Evolutionary conservation across 2,113 vertebrate species (phyloP).

Genomic region (Phyllopteryx taeniolatus): DNA sequence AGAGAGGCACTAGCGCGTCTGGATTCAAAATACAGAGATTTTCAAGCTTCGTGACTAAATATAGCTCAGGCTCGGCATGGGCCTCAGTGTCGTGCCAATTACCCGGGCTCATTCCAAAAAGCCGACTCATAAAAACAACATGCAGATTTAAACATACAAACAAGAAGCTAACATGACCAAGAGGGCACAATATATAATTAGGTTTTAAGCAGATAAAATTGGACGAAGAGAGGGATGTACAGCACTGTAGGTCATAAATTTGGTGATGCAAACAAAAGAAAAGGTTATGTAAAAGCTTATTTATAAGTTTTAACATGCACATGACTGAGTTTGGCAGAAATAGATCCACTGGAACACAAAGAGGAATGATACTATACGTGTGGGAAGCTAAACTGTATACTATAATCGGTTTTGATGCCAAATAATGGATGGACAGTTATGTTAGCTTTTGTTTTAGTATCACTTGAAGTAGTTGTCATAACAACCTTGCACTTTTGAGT

Average conservation of each 20-base stretch:
- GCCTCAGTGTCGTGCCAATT: slow-evolving; percentile 21
- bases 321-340: too few species aligned
- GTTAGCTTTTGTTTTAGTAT: background rate
- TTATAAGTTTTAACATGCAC: background rate
- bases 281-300: slow-evolving; percentile 27
- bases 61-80: slow-evolving; percentile 23
- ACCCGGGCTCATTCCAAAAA: slow-evolving; percentile 43
- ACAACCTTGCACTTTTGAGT: background rate
- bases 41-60: slow-evolving; percentile 38
- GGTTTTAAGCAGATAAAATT: slow-evolving; percentile 24
- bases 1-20: background rate
- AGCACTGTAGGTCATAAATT: slow-evolving; percentile 6
- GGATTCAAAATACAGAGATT: background rate
- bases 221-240: slow-evolving; percentile 38
- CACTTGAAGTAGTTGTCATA: background rate
- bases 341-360: too few species aligned
- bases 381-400: too few species aligned
- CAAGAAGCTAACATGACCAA: slow-evolving; percentile 2
- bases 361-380: too few species aligned
- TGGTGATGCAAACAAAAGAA: slow-evolving; percentile 25
- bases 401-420: too few species aligned
- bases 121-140: slow-evolving; percentile 29
- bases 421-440: too few species aligned
- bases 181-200: slow-evolving; percentile 10
- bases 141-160: slow-evolving; percentile 28